Base-by-base conservation (phyloP, 1,140 invertebrate species). In the Asobara japonica region DNA sequence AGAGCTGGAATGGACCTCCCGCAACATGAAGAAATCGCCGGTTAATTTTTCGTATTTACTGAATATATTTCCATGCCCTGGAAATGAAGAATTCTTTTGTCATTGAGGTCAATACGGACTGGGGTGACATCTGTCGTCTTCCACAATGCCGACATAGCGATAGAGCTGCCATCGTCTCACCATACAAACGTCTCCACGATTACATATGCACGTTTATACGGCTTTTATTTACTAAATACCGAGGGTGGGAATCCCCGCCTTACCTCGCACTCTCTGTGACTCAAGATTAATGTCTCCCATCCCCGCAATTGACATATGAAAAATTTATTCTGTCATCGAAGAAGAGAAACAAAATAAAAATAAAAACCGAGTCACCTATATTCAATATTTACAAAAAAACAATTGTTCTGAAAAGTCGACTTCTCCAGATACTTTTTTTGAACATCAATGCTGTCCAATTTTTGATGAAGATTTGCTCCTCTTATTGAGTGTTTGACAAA, bases 91-190 rank as follows among this genome's bases (percentile, higher is more conserved):
- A 74, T 77, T 70, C 79, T 77, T 84, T 85, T 83, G 60, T 62
- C 20, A 38, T 36, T 62, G 29, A 11, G 56, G 29, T 62, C n/a
- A 62, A 62, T 62, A 41, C 45, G 60, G 33, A 62, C 41, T 64
- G 68, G 62, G 6, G 41, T 8, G 51, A 62, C 60, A 62, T 27
- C 60, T 62, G 60, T 31, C 29, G 41, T 69, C 76, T 80, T 80
- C 77, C 76, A 62, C 60, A 27, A 62, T 31, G 60, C 11, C 60
- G 60, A 62, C 51, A 56, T 22, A 67, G 73, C 82, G 82, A 84
- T 85, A 85, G 81, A 86, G 77, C 85, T 87, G 83, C 83, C 83
- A 87, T 79, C 82, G 77, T 80, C 76, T 84, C 85, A 80, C 83
- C 79, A 86, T 87, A 86, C 83, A 87, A 86, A 84, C 81, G 81